Base-by-base conservation (phyloP, 2,888 invertebrate species). In the Dryocosmus kuriphilus region DNA sequence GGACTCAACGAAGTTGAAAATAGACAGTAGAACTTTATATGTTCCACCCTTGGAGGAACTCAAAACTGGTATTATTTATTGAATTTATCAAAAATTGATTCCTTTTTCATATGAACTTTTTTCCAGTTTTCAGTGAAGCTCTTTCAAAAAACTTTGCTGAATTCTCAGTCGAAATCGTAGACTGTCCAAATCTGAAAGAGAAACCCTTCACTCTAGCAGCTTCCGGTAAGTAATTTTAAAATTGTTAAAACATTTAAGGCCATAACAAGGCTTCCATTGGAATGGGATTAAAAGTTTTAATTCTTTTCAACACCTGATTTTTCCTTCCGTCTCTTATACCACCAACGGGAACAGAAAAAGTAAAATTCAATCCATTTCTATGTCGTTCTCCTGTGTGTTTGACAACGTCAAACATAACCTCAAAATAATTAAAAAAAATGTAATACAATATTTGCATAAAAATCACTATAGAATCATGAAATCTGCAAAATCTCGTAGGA, bases 171-270 rank as follows among this genome's bases (percentile, higher is more conserved):
- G 93, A 95, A 65, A 94, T 97, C n/a, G 95, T 95, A 19, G 95
- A 96, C 55, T 96, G 97, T 89, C 98, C 98, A 0, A 96, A 98
- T 92, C 93, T 99, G 82, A 96, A 94, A 2, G 92, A 95, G 88
- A 88, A 94, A 32, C 98, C 98, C 0, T 98, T 95, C 90, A 93
- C 94, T 80, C 93, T 98, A 82, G 96, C 96, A n/a, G 94, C 95
- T 60, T 92, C 94, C 92, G 97, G 97, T 97, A 92, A 87, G 74
- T 61, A 38, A 35, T 79, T 35, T 60, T 63, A 63, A 24, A 57
- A n/a, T 46, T 24, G 61, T 67, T 32, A 14, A 3, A n/a, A 2
- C 11, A 11, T 11, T 38, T 11, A 7, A 11, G 11, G 9, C 9
- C 11, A 38, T 27, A 16, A 73, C 46, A 22, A 71, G 32, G n/a